A percentile compares a stretch with the other conserved stretches of the same genome.
phyloP scores from a whole-genome alignment of 2,888 invertebrate genomes.

The Meteorus cinctellus region DNA sequence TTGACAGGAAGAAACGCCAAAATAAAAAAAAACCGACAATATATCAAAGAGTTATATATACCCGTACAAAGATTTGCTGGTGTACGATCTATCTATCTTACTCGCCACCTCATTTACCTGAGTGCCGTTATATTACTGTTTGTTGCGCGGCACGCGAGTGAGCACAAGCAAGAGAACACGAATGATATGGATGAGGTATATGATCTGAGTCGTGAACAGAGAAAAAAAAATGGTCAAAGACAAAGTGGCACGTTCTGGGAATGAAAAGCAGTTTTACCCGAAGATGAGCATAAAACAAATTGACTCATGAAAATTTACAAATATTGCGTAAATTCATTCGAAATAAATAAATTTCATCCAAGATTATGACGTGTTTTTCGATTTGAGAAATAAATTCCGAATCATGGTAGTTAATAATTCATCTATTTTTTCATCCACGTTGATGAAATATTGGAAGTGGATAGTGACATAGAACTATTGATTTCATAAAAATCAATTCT shows the following conservation, averaged over 20 bases:
- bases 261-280: slow-evolving; percentile 8
- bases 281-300: not conserved
- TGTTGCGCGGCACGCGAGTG: slow-evolving; percentile 1
- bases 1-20: not conserved
- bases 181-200: slow-evolving; percentile 21
- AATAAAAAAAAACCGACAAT: not conserved
- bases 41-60: slow-evolving; percentile 16
- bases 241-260: slow-evolving; percentile 20
- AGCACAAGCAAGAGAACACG: slow-evolving; percentile 5
- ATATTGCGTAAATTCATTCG: not conserved
- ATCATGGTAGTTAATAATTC: no score
- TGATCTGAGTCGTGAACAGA: not conserved
- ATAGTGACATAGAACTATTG: not conserved
- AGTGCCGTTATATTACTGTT: slow-evolving; percentile 32
- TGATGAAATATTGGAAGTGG: no score
- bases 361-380: no score
- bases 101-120: slow-evolving; percentile 40
- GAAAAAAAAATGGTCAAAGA: slow-evolving; percentile 3
- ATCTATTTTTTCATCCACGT: no score
- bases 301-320: slow-evolving; percentile 4
- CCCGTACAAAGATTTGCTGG: slow-evolving; percentile 28
- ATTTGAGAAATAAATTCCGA: no score
- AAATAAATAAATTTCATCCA: no score
- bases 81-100: slow-evolving; percentile 29
- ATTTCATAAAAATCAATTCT: no score